Evolutionary conservation across 2,113 vertebrate genomes (phyloP).

Genomic region (Istiophorus platypterus): DNA sequence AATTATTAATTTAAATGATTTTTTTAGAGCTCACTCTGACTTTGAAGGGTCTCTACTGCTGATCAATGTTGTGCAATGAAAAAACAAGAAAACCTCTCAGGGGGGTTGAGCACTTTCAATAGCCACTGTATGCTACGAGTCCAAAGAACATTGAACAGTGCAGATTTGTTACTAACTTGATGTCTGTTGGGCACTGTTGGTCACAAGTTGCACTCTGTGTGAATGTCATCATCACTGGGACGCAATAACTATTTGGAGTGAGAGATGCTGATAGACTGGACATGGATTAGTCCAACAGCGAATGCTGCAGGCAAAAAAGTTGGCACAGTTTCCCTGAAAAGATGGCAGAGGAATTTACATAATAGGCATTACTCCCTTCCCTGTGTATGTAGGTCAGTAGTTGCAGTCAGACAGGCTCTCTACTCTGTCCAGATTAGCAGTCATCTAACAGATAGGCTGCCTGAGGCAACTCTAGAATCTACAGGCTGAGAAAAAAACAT

Average conservation of each 20-base stretch:
- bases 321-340: conserved; percentile 77
- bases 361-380: conserved; percentile 76
- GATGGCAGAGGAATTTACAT: conserved; percentile 80
- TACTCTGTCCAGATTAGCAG: conserved; percentile 50
- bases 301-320: conserved; percentile 58
- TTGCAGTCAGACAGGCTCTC: conserved; percentile 66
- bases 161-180: conserved; percentile 19
- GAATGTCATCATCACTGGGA: conserved; percentile 22
- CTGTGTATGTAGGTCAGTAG: conserved; percentile 81
- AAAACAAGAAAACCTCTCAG: not conserved
- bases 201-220: conserved; percentile 25
- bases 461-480: conserved; percentile 27
- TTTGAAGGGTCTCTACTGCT: not conserved
- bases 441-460: conserved; percentile 46
- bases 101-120: not conserved
- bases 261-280: conserved; percentile 51
- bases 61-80: not conserved
- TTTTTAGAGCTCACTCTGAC: not conserved
- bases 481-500: conserved; percentile 11
- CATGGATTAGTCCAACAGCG: conserved; percentile 56
- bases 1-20: not conserved
- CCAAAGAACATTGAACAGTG: not conserved
- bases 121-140: not conserved
- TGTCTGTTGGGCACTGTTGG: conserved; percentile 32
- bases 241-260: conserved; percentile 30